These are phyloP conservation scores for Apostichopus leukothele DNA, from an alignment of 53 echinoderm and acorn worm species.

Conservation along the genomic window DNA sequence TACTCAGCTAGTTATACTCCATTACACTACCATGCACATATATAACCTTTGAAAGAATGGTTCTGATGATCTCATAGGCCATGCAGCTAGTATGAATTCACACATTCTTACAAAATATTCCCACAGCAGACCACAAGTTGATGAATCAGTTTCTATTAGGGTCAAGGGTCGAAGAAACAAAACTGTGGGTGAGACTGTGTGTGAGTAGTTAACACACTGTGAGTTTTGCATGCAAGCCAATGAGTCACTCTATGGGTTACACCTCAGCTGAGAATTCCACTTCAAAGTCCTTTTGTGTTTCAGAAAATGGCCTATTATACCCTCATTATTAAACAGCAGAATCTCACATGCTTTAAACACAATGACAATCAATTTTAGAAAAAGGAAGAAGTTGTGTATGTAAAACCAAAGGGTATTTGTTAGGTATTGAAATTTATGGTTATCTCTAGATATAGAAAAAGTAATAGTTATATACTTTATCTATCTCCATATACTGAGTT, in stretches of 20 bases:
- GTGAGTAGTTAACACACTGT: neutral
- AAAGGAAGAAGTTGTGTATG: no score
- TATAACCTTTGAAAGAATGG: no score
- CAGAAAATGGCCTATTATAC: neutral
- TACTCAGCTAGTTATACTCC: no score
- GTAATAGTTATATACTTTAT: no score
- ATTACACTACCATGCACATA: no score
- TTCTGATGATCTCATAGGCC: no score
- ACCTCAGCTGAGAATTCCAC: neutral
- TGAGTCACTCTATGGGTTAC: slow-evolving; percentile 2
- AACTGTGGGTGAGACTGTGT: neutral
- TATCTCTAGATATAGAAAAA: no score
- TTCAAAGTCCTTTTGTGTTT: neutral
- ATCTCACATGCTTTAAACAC: no score
- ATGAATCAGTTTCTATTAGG: slow-evolving; percentile 11
- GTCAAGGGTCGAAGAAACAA: slow-evolving; percentile 13
- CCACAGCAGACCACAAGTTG: neutral
- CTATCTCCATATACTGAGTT: no score
- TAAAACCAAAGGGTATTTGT: no score
- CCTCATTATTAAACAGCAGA: neutral
- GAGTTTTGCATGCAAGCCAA: neutral
- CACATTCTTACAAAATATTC: neutral
- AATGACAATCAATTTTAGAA: no score
- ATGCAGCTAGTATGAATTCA: neutral
- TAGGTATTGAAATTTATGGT: no score